phyloP scores from a whole-genome alignment of 2,888 invertebrate species.

The Trissoscelio sp. region DNA sequence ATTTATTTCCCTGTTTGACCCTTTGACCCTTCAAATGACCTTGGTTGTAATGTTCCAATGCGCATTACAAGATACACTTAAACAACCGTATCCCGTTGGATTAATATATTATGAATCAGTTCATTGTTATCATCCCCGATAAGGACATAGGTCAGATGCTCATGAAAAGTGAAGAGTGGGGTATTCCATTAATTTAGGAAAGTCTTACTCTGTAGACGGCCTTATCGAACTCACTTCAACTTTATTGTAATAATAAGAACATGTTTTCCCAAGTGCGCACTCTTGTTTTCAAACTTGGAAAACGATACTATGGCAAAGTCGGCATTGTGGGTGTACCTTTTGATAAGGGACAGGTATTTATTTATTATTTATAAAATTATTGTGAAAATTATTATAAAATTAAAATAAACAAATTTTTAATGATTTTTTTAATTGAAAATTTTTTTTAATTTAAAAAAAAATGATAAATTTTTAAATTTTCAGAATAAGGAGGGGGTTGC shows the following conservation, averaged over 20 bases:
- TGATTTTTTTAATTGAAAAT: conserved; percentile 3
- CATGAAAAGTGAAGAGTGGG: conserved; percentile 35
- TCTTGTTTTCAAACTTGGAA: conserved; percentile 67
- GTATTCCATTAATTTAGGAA: conserved; percentile 35
- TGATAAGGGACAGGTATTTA: conserved; percentile 89
- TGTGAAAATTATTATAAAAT: not conserved
- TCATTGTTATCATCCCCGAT: conserved; percentile 47
- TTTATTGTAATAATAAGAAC: conserved; percentile 62
- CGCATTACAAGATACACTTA: not conserved
- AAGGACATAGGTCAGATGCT: conserved; percentile 51
- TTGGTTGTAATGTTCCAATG: not conserved
- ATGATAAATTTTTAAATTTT: conserved; percentile 25
- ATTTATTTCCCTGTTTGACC: too few species aligned
- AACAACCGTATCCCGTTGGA: conserved; percentile 21
- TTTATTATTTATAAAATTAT: not conserved
- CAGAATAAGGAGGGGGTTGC: conserved; percentile 88
- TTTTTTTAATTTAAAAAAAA: not conserved
- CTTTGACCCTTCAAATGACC: too few species aligned
- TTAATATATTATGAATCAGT: conserved; percentile 19
- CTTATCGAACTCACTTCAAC: conserved; percentile 24
- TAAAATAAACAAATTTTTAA: not conserved
- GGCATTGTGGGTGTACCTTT: conserved; percentile 93
- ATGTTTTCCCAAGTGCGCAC: conserved; percentile 74
- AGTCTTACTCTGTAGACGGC: conserved; percentile 4
- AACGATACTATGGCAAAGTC: conserved; percentile 83